phyloP scores from a whole-genome alignment of 2,113 vertebrate species.

The Macaca mulatta region DNA sequence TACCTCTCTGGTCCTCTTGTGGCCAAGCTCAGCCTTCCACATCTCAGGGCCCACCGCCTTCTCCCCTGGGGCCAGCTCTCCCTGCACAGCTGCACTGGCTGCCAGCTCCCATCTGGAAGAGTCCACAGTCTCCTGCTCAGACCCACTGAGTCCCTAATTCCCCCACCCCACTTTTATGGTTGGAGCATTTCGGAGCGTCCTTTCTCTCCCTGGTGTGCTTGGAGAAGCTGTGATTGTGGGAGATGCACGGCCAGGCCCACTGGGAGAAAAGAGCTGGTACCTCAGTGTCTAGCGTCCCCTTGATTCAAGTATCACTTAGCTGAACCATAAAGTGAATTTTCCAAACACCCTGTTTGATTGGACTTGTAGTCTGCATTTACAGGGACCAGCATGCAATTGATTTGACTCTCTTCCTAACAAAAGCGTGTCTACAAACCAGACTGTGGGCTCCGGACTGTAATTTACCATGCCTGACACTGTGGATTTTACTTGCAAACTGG shows the following conservation, averaged over 20 bases:
- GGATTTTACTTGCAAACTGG: constrained; percentile 53
- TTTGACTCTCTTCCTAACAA: neutral
- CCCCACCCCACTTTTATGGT: constrained; percentile 49
- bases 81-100: neutral
- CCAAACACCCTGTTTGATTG: neutral
- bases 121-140: neutral
- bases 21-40: neutral
- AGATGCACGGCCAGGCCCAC: neutral
- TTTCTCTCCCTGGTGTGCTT: neutral
- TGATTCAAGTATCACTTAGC: constrained; percentile 51
- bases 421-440: neutral
- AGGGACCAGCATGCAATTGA: neutral
- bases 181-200: neutral
- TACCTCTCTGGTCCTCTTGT: constrained; percentile 37
- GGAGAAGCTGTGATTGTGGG: constrained; percentile 24
- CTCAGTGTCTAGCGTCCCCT: neutral
- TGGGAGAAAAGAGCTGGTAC: neutral
- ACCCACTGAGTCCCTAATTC: neutral
- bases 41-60: neutral
- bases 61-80: neutral
- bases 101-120: constrained; percentile 5
- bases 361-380: neutral
- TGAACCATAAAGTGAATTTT: constrained; percentile 3
- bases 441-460: constrained; percentile 11
- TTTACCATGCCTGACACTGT: neutral